Percentiles rank a stretch among this genome's conserved stretches.
Conservation (phyloP, 2,797 vertebrate genomes). For the Halcyon smyrnensis region DNA sequence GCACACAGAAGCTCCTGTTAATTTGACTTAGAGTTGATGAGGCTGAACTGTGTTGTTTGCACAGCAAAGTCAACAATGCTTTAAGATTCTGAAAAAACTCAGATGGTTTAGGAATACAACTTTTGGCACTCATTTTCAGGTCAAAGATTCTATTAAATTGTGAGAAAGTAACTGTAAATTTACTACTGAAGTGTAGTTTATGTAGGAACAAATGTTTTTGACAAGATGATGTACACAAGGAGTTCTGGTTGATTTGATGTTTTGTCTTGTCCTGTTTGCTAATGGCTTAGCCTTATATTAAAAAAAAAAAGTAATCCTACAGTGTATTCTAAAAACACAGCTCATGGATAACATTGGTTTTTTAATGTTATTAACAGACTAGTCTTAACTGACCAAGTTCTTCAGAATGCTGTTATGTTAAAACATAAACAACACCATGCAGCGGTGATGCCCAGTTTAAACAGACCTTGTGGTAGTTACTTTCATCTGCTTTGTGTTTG, state of each 20-base stretch:
- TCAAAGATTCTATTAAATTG: background rate
- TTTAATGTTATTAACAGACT: background rate
- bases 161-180: background rate
- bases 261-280: background rate
- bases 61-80: background rate
- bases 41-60: background rate
- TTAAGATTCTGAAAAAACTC: background rate
- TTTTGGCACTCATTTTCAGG: background rate
- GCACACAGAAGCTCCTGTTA: background rate
- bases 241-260: background rate
- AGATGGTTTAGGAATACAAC: background rate
- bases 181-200: background rate
- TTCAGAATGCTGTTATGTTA: background rate
- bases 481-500: conserved; percentile 26
- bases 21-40: background rate
- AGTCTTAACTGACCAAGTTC: background rate
- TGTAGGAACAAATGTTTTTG: background rate
- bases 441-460: background rate
- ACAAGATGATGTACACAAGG: background rate
- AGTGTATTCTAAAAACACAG: background rate
- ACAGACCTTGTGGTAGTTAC: background rate
- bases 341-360: background rate
- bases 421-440: background rate
- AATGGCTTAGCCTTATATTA: background rate
- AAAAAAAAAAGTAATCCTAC: background rate